A percentile compares a stretch with the other conserved stretches of the same genome.
Evolutionary conservation across 2,797 vertebrate genomes (phyloP).

Genomic region (Acropternis orthonyx): DNA sequence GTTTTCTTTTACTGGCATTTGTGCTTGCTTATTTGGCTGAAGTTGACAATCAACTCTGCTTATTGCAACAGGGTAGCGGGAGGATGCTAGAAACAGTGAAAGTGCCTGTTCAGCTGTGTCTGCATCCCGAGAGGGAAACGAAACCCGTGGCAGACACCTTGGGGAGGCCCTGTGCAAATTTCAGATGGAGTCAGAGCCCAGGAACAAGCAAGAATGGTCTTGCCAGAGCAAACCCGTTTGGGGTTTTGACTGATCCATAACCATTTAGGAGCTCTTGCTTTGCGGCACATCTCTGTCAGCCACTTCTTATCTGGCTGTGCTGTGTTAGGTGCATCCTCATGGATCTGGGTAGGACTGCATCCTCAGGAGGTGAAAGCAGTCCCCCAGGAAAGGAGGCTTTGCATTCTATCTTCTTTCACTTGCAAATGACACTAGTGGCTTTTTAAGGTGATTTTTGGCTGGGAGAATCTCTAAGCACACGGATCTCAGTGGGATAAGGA

Average conservation of each 20-base stretch:
- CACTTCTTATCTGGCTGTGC: neutral
- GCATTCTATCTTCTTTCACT: neutral
- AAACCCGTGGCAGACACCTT: neutral
- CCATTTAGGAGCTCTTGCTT: neutral
- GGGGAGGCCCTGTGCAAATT: neutral
- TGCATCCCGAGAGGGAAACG: neutral
- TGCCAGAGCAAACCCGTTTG: neutral
- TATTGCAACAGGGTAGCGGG: slow-evolving; percentile 42
- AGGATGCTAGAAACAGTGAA: slow-evolving; percentile 6
- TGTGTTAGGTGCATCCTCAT: neutral
- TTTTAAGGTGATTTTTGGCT: neutral
- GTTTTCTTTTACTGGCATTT: slow-evolving; percentile 66
- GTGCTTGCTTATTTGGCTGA: slow-evolving; percentile 60
- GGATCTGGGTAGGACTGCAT: neutral
- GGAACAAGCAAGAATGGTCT: neutral
- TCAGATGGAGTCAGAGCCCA: no score
- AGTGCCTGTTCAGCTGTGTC: slow-evolving; percentile 15
- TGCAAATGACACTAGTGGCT: neutral
- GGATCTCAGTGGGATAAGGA: neutral
- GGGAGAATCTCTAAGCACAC: neutral
- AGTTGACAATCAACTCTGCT: neutral
- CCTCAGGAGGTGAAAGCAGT: neutral
- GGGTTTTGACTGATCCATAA: neutral
- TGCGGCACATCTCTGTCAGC: accelerated
- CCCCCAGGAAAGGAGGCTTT: neutral